These are phyloP conservation scores for Papilio polyxenes DNA, from an alignment of 1,140 invertebrate species.

Conservation along the genomic window DNA sequence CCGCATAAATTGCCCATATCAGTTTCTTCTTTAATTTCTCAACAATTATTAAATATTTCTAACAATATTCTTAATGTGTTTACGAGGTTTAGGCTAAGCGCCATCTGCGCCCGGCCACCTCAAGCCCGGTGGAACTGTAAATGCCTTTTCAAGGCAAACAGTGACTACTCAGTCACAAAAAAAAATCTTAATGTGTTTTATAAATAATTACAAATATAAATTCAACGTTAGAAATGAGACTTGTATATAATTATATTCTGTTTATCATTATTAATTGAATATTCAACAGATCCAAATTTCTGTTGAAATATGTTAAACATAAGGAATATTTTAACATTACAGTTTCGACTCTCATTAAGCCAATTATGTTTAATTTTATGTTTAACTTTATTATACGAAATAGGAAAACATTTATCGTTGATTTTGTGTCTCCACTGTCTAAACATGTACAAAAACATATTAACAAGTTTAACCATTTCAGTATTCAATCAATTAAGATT, in stretches of 20 bases:
- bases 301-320: background rate
- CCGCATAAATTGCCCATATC: no score
- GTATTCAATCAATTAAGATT: no score
- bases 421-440: background rate
- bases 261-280: background rate
- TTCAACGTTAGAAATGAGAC: background rate
- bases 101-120: no score
- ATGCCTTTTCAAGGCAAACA: no score
- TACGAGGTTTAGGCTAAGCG: no score
- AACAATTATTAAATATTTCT: no score
- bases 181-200: no score
- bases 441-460: background rate
- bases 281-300: background rate
- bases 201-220: background rate
- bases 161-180: no score
- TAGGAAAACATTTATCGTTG: background rate
- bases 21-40: no score
- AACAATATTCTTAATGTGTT: no score
- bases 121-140: no score
- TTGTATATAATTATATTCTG: background rate
- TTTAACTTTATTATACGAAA: background rate
- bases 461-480: background rate
- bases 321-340: constrained; percentile 6
- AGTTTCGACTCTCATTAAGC: constrained; percentile 17
- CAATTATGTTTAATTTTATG: background rate